Base-by-base conservation (phyloP, 2,888 invertebrate genomes). In the Tiliacea aurago region DNA sequence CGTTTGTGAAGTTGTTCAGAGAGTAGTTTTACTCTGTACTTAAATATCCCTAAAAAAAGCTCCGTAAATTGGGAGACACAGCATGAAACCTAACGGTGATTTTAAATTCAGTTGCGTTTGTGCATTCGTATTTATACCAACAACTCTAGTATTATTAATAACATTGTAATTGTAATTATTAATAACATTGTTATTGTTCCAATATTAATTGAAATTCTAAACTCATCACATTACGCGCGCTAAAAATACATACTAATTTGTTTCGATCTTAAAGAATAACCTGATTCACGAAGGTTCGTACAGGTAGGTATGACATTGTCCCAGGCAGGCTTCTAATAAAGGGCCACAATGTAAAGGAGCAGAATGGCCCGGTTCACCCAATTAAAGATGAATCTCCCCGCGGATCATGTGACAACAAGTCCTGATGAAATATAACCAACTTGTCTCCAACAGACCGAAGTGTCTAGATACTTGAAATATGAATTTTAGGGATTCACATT, bases 351-450 rank as follows among this genome's bases (percentile, higher is more conserved):
- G 87, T 89, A 91, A 88, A 90, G 85, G 81, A 89, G 84, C 87
- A 87, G 87, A 90, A 87, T 88, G 85, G 87, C 86, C 88, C 84
- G 89, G 88, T 92, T 94, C 93, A 93, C 93, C 95, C 95, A 95
- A 95, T 95, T 95, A 95, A 95, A 94, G 94, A 94, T 93, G 94
- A 94, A 95, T 94, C 94, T 94, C 91, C 88, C 92, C 92, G 91
- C 90, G 92, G 92, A 95, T 94, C 95, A 94, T 93, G 93, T 94
- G 95, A 94, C 95, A 94, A 93, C 94, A 92, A 91, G 90, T 84
- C 93, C 90, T 90, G 93, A 94, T 94, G 94, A 95, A 93, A 94
- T 95, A 94, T 93, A 89, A 90, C 93, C 92, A 85, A 87, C 89
- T 86, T 75, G 84, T 81, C 76, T 82, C 70, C 76, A 71, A 61